Evolutionary conservation across 1,140 invertebrate genomes (phyloP).

Genomic region (Tetramorium parvispinum): DNA sequence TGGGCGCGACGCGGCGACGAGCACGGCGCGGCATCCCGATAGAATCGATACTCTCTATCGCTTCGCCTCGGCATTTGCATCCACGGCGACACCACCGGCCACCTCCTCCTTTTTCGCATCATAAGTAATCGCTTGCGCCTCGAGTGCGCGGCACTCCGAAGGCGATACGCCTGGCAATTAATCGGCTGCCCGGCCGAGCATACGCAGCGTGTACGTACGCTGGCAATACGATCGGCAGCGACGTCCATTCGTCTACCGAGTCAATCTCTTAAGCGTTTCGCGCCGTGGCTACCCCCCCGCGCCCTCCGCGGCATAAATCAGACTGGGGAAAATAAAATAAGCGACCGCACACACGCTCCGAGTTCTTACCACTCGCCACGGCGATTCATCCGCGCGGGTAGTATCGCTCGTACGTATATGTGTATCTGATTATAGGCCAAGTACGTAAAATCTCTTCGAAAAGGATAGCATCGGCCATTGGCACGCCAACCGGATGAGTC

Average conservation of each 20-base stretch:
- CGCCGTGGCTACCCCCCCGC: background rate
- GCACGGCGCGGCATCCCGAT: background rate
- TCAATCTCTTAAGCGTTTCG: conserved; percentile 40
- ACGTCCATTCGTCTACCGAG: conserved; percentile 21
- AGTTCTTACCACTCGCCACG: background rate
- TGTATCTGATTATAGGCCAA: conserved; percentile 59
- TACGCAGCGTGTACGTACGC: background rate
- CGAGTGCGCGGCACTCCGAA: conserved; percentile 19
- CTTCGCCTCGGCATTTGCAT: conserved; percentile 43
- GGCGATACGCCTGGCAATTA: conserved; percentile 49
- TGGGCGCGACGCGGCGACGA: background rate
- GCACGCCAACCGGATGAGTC: conserved; percentile 22
- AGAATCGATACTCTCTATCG: conserved; percentile 51
- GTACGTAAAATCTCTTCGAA: conserved; percentile 53
- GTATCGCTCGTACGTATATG: background rate
- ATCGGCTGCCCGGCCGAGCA: conserved; percentile 17
- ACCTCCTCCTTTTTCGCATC: conserved; percentile 47
- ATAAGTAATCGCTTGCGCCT: conserved; percentile 49
- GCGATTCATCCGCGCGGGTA: conserved; percentile 15
- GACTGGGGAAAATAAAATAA: conserved; percentile 37
- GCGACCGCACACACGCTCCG: background rate
- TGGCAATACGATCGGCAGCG: conserved; percentile 33
- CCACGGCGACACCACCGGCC: conserved; percentile 7
- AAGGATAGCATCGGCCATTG: conserved; percentile 43
- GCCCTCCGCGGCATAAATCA: conserved; percentile 37